Base-by-base conservation (phyloP, 2,888 invertebrate species). In the Chromoteleia sp. region DNA sequence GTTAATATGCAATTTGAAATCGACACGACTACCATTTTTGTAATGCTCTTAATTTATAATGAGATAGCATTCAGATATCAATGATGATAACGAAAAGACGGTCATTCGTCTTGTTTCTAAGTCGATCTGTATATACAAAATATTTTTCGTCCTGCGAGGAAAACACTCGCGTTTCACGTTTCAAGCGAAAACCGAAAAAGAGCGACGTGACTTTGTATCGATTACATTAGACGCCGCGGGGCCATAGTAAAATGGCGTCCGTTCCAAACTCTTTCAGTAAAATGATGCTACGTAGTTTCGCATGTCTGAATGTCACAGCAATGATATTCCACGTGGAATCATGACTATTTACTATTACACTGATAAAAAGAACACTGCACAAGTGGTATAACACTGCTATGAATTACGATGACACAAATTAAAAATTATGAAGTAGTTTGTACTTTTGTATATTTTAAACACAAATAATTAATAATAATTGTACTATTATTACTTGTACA, bases 221-320 rank as follows among this genome's bases (percentile, higher is more conserved):
- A 61, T 71, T 61, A 30, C 14, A 59, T 41, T 59, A 61, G 50
- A 52, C 36, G 59, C 39, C 36, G 59, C 39, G 19, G 12, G 10
- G 17, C 15, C 19, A 61, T 52, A 36, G 12, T 61, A 59, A 73
- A 73, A 73, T 63, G 52, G 73, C 73, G 63, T 54, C 33, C 15
- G 1, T 36, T 48, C 5, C 14, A n/a, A 39, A 15, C 25, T 33
- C 61, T 8, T 12, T 45, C 7, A 15, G 4, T 21, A 12, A 29
- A 61, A 14, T 15, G 19, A 43, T 7, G 41, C 29, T n/a, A n/a
- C n/a, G n/a, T n/a, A 25, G 25, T 25, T 25, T 25, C n/a, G n/a
- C n/a, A n/a, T n/a, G n/a, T n/a, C n/a, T n/a, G n/a, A n/a, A n/a
- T n/a, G n/a, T n/a, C n/a, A n/a, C n/a, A n/a, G n/a, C n/a, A n/a